These are phyloP conservation scores for Eufriesea mexicana DNA, from an alignment of 1,140 invertebrate genomes.

Conservation along the genomic window DNA sequence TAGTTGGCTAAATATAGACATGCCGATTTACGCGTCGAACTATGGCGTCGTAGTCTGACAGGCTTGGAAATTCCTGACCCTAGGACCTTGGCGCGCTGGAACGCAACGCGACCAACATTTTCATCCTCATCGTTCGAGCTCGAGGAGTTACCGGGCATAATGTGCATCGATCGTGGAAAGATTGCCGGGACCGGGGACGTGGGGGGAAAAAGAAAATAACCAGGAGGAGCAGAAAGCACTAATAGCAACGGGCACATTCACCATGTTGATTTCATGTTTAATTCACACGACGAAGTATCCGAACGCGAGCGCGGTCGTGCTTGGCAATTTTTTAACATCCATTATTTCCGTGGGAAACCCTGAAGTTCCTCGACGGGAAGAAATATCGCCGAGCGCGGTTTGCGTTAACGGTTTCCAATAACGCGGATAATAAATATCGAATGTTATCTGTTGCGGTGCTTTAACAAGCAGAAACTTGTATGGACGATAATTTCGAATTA, in stretches of 20 bases:
- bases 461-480: not conserved
- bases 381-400: constrained; percentile 32
- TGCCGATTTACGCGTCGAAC: not conserved
- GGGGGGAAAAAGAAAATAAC: not conserved
- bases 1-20: not conserved
- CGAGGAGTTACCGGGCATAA: not conserved
- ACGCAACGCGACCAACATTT: not conserved
- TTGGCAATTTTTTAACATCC: constrained; percentile 19
- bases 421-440: constrained; percentile 36
- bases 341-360: constrained; percentile 25
- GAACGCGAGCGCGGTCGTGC: not conserved
- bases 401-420: constrained; percentile 42
- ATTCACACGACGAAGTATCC: constrained; percentile 17
- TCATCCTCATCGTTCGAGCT: not conserved
- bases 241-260: not conserved
- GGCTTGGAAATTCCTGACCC: not conserved
- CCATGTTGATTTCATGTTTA: constrained; percentile 38
- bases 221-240: not conserved
- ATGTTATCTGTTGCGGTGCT: constrained; percentile 12
- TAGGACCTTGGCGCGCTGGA: not conserved
- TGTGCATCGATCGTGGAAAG: not conserved
- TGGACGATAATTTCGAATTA: not conserved
- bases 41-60: too few species aligned
- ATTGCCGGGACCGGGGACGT: too few species aligned
- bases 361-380: constrained; percentile 8